These are phyloP conservation scores for Mercenaria mercenaria DNA, from an alignment of 1,140 invertebrate species.

Conservation along the genomic window DNA sequence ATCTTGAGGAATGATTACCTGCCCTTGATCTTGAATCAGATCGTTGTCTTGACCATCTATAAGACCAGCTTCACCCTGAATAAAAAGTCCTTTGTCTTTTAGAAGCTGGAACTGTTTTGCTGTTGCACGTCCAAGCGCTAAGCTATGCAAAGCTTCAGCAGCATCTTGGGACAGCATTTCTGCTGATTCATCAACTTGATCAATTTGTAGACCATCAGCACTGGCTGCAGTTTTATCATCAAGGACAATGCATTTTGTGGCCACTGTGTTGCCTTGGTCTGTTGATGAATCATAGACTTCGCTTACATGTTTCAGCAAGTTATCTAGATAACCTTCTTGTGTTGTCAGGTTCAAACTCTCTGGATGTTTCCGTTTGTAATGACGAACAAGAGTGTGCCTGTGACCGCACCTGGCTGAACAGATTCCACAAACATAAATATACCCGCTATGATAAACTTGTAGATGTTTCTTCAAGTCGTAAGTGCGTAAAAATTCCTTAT, in stretches of 20 bases:
- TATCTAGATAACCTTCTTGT: constrained; percentile 73
- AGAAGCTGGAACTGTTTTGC: constrained; percentile 27
- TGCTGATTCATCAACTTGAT: constrained; percentile 21
- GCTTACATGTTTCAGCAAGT: constrained; percentile 74
- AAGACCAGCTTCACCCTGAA: not conserved
- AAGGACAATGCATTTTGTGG: not conserved
- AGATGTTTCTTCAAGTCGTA: constrained; percentile 86
- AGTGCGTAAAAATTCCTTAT: constrained; percentile 86
- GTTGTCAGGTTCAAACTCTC: constrained; percentile 73
- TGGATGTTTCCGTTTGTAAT: constrained; percentile 86
- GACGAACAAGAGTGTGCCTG: constrained; percentile 86
- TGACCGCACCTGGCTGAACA: constrained; percentile 84
- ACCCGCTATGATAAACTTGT: constrained; percentile 85
- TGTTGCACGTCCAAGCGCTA: constrained; percentile 53
- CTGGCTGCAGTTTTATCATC: not conserved
- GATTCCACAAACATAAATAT: constrained; percentile 86
- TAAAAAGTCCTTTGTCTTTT: constrained; percentile 55
- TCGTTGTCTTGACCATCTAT: not conserved
- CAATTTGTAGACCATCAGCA: not conserved
- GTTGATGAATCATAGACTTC: constrained; percentile 58
- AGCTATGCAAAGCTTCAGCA: constrained; percentile 78
- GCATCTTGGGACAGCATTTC: constrained; percentile 74
- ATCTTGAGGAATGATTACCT: constrained; percentile 66
- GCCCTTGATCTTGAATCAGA: constrained; percentile 38
- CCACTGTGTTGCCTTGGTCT: not conserved